Conservation (phyloP, 2,888 invertebrate species). For the Acanthosoma haemorrhoidale region DNA sequence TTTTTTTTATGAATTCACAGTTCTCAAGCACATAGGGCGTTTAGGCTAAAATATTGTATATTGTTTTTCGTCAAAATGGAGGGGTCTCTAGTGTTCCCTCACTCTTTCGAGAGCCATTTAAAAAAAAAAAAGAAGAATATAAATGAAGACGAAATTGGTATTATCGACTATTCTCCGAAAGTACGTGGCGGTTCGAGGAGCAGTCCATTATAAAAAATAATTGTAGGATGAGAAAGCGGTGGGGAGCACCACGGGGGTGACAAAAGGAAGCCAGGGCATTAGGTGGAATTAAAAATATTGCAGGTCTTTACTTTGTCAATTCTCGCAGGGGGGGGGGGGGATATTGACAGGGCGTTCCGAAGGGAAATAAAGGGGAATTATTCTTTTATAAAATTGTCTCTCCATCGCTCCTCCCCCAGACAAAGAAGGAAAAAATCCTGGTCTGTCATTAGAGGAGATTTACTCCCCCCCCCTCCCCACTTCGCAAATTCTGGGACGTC, state of each 20-base stretch:
- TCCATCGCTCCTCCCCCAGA: slow-evolving; percentile 18
- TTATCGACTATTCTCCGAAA: not conserved
- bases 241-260: not conserved
- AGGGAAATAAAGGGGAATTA: not conserved
- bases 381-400: slow-evolving; percentile 26
- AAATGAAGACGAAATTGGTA: not conserved
- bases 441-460: slow-evolving; percentile 37
- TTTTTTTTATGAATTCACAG: no score
- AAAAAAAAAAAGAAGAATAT: not conserved
- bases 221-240: not conserved
- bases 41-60: no score
- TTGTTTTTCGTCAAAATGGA: not conserved
- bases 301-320: slow-evolving; percentile 29
- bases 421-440: not conserved
- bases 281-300: slow-evolving; percentile 28
- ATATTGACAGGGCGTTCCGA: not conserved
- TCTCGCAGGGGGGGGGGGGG: not conserved
- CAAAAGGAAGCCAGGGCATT: slow-evolving; percentile 29
- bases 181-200: not conserved
- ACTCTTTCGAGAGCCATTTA: no score
- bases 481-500: no score
- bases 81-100: no score
- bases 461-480: slow-evolving; percentile 23
- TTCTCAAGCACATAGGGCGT: no score
- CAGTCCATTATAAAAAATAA: slow-evolving; percentile 5